Conservation (phyloP, 2,113 vertebrate species). For the Willisornis vidua region DNA sequence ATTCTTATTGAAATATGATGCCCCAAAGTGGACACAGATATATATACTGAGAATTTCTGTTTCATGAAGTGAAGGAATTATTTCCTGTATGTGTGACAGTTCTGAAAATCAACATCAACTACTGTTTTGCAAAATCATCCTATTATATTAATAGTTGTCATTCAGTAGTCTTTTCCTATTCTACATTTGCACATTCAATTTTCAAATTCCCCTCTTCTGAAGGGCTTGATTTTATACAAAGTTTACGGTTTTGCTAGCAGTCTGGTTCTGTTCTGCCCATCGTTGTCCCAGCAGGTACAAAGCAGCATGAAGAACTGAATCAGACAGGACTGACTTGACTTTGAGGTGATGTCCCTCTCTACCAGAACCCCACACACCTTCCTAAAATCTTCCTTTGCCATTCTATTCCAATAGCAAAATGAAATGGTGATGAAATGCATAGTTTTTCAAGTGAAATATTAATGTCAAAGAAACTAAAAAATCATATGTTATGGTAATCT, state of each 20-base stretch:
- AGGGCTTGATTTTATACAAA: not conserved
- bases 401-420: not conserved
- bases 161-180: not conserved
- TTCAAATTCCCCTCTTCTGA: not conserved
- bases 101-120: not conserved
- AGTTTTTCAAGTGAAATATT: not conserved
- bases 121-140: not conserved
- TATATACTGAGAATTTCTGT: not conserved
- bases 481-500: not conserved
- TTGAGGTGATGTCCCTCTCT: not conserved
- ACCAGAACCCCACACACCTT: not conserved
- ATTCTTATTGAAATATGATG: not conserved
- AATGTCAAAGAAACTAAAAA: not conserved
- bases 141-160: not conserved
- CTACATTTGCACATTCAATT: not conserved
- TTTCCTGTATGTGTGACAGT: not conserved
- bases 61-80: not conserved
- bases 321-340: not conserved
- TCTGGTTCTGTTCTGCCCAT: not conserved
- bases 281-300: not conserved
- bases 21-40: not conserved
- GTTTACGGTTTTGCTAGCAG: not conserved
- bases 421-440: not conserved
- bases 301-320: not conserved
- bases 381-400: not conserved